phyloP scores from a whole-genome alignment of 2,888 invertebrate genomes.

The Plebejus anna region DNA sequence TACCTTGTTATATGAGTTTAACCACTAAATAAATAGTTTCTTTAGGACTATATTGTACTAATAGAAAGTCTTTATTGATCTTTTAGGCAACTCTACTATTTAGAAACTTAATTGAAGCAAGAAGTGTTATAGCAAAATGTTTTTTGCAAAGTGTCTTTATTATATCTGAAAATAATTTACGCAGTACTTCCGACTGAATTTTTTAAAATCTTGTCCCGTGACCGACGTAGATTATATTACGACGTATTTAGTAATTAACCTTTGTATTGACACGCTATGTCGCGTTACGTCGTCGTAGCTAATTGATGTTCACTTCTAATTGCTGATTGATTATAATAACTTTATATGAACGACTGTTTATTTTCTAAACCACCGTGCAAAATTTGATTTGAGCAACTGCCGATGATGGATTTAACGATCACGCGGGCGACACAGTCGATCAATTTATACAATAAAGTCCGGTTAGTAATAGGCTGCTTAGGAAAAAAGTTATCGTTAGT shows the following conservation, averaged over 20 bases:
- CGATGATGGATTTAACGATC: not conserved
- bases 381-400: not conserved
- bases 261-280: conserved; percentile 20
- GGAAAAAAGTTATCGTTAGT: conserved; percentile 27
- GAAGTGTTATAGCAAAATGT: no score
- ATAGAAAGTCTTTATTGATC: no score
- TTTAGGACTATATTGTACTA: no score
- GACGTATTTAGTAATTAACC: conserved; percentile 19
- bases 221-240: conserved; percentile 2
- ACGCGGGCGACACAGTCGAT: not conserved
- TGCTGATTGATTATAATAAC: conserved; percentile 18
- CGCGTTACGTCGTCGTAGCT: not conserved
- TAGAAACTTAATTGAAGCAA: no score
- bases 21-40: no score
- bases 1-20: not conserved
- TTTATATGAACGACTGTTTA: conserved; percentile 20
- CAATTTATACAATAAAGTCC: conserved; percentile 31
- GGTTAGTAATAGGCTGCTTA: conserved; percentile 38
- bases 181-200: not conserved
- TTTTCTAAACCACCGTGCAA: not conserved
- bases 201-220: not conserved
- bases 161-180: not conserved
- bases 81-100: no score
- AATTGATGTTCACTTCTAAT: conserved; percentile 22
- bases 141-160: no score